Conservation (phyloP, 2,797 vertebrate genomes). For the Tapirus indicus region DNA sequence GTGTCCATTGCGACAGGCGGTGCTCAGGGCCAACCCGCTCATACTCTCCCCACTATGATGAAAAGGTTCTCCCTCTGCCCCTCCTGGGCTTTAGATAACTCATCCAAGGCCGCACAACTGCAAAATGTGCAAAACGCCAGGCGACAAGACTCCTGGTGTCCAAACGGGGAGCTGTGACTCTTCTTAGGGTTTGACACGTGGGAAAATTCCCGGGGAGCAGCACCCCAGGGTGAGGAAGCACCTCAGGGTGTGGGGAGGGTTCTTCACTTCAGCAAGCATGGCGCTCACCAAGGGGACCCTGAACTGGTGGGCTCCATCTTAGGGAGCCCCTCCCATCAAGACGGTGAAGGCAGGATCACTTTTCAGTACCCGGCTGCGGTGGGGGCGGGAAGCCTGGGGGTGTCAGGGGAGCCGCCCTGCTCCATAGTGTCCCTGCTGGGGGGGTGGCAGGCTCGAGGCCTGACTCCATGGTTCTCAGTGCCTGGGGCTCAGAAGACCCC, state of each 20-base stretch:
- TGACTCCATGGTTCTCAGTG: too few relatives aligned
- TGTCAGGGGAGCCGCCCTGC: neutral
- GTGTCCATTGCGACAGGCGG: too few relatives aligned
- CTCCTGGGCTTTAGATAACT: neutral
- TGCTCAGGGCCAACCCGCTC: neutral
- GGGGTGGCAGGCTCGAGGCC: neutral
- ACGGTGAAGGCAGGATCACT: accelerated
- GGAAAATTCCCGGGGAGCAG: too few relatives aligned
- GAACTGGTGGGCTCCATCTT: neutral
- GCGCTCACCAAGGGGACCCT: neutral
- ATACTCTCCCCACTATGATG: neutral
- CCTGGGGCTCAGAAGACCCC: neutral
- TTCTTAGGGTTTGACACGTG: accelerated
- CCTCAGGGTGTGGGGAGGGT: neutral
- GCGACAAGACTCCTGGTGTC: neutral
- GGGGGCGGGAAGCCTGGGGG: neutral
- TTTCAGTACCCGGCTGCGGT: too few relatives aligned
- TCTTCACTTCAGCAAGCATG: neutral
- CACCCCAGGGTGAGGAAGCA: too few relatives aligned
- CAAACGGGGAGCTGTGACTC: accelerated
- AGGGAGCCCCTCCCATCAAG: too few relatives aligned
- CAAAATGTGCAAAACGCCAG: too few relatives aligned
- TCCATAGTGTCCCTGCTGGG: neutral
- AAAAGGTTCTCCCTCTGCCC: neutral
- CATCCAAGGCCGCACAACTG: neutral